Conservation (phyloP, 2,113 vertebrate genomes). For the Dromaius novaehollandiae region DNA sequence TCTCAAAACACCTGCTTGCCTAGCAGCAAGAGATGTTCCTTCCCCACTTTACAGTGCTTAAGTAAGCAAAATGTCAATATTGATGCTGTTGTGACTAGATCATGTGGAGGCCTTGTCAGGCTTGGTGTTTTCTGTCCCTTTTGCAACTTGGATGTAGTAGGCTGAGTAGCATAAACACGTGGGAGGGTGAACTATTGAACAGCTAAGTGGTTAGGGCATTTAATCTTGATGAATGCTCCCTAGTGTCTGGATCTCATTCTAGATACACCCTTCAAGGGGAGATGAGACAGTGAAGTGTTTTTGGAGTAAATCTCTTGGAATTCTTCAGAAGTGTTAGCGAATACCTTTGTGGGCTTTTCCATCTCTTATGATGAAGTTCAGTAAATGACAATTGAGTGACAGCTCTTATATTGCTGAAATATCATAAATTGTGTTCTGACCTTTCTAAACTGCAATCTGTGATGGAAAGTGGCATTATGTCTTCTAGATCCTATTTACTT, state of each 20-base stretch:
- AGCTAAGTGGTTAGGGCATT: neutral
- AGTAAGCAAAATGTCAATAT: constrained; percentile 1
- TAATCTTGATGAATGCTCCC: neutral
- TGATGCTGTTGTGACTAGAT: neutral
- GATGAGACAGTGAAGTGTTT: neutral
- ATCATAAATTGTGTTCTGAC: neutral
- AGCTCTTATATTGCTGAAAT: neutral
- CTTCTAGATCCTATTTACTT: neutral
- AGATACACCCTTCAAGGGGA: neutral
- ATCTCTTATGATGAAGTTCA: neutral
- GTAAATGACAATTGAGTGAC: neutral
- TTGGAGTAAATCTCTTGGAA: neutral
- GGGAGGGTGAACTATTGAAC: neutral
- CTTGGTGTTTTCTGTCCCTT: neutral
- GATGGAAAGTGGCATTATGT: neutral
- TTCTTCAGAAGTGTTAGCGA: neutral
- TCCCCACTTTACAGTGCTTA: neutral
- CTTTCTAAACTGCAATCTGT: neutral
- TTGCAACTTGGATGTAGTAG: neutral
- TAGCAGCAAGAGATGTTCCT: neutral
- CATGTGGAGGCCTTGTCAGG: neutral
- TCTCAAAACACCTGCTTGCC: neutral
- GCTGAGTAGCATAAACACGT: neutral
- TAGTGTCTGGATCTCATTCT: neutral
- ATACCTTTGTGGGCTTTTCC: neutral